A percentile compares a stretch with the other conserved stretches of the same genome.
These are phyloP conservation scores for Pseudorectes ferrugineus DNA, from an alignment of 2,113 vertebrate genomes.

Conservation along the genomic window DNA sequence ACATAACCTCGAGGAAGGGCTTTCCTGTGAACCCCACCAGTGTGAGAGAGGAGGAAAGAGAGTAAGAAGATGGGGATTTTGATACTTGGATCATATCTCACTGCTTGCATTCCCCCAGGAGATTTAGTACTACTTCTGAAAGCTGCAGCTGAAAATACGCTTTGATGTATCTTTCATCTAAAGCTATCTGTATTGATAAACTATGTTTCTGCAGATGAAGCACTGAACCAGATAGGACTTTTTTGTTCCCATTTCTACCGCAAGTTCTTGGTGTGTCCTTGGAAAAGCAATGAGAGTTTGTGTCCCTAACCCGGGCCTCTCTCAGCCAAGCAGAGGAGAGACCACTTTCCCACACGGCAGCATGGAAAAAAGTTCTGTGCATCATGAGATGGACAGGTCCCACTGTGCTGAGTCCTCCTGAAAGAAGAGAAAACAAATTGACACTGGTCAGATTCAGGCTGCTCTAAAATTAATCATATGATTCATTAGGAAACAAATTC, in stretches of 20 bases:
- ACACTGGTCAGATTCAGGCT: not conserved
- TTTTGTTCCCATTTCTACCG: not conserved
- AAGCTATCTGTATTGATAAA: slow-evolving; percentile 2
- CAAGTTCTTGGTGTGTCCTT: not conserved
- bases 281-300: not conserved
- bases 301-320: not conserved
- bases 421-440: not conserved
- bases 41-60: not conserved
- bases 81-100: not conserved
- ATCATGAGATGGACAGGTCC: not conserved
- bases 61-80: not conserved
- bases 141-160: not conserved
- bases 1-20: not conserved
- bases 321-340: not conserved
- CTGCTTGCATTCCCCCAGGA: not conserved
- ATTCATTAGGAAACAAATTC: not conserved
- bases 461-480: not conserved
- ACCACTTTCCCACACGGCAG: not conserved
- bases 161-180: slow-evolving; percentile 43
- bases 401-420: not conserved
- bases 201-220: not conserved
- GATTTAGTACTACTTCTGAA: slow-evolving; percentile 5
- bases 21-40: not conserved
- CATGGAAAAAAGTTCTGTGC: not conserved
- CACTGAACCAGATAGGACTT: not conserved